Evolutionary conservation across 2,888 invertebrate species (phyloP), one percentile per base, ranked within the genome.

Genomic region (Thalpophila matura): DNA sequence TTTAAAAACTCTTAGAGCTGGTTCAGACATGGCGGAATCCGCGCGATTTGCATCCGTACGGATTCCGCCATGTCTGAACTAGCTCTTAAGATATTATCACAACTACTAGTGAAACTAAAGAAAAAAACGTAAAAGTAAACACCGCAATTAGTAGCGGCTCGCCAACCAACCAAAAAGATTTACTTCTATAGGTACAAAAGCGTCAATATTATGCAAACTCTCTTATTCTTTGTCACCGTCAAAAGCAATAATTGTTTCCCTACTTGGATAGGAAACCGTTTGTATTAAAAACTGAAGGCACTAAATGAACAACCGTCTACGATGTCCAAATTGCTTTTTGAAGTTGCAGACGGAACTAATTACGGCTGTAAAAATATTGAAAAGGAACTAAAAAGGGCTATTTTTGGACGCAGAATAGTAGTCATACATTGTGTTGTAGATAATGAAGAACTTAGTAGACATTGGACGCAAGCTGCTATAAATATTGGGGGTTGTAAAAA

Each of bases 261-360:
- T 38, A 73, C 60, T 62, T 47, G 47, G 38, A 46, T 60, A 67
- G 49, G 35, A 58, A 60, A 60, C 49, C 29, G 50, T 63, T 74
- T 54, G 50, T 50, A 65, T 77, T 63, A 59, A 56, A 69, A 68
- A 59, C 60, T 54, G 49, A 47, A 55, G 56, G 42, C 37, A 51
- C 35, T 40, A 62, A 84, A 81, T 80, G 71, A 74, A 74, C 46
- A 51, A 67, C 64, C 56, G 71, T 64, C 56, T 55, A 45, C 43
- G 37, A 53, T 33, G 40, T 26, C 40, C 22, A 67, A 69, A 75
- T 61, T 37, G 53, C 53, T 57, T 49, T n/a, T 66, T 77, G 69
- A 86, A 86, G 88, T 85, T 80, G 68, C 73, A 79, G 82, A 84
- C 83, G 77, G 82, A 89, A 90, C 90, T 90, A 91, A 91, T 92